Percentiles rank a stretch among this genome's conserved stretches.
Conservation (phyloP, 92 coral and sea anemone species). For the Epizoanthus ramosus region DNA sequence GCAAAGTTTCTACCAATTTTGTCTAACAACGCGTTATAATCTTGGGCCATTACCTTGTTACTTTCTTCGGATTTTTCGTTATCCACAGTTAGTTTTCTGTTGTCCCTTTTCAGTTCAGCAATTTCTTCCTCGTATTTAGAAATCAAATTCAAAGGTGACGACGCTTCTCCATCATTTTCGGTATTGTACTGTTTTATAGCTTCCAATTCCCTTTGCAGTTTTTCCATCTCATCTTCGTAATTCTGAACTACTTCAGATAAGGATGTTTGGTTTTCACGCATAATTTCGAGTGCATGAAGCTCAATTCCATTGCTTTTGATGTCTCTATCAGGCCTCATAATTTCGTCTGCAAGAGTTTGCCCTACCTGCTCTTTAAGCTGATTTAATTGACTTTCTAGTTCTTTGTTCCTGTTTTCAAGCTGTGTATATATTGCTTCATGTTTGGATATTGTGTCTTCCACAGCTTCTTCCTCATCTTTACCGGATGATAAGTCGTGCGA, state of each 20-base stretch:
- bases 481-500: too few species aligned
- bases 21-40: not conserved
- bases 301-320: not conserved
- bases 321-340: conserved; percentile 36
- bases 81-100: not conserved
- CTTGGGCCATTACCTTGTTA: not conserved
- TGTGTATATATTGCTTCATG: conserved; percentile 43
- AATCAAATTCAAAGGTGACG: conserved; percentile 49
- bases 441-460: conserved; percentile 48
- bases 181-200: conserved; percentile 28
- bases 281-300: conserved; percentile 52
- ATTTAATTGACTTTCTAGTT: not conserved
- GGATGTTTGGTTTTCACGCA: conserved; percentile 57
- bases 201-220: conserved; percentile 46
- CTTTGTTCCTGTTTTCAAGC: too few species aligned
- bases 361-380: conserved; percentile 45
- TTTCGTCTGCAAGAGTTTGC: conserved; percentile 42
- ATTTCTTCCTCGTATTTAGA: conserved; percentile 58
- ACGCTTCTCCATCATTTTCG: conserved; percentile 29
- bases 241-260: conserved; percentile 63
- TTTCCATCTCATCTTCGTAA: conserved; percentile 62
- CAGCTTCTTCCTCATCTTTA: not conserved
- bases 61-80: not conserved
- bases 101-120: not conserved
- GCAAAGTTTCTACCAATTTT: not conserved